Conservation (phyloP, 2,113 vertebrate genomes). For the Felis catus region DNA sequence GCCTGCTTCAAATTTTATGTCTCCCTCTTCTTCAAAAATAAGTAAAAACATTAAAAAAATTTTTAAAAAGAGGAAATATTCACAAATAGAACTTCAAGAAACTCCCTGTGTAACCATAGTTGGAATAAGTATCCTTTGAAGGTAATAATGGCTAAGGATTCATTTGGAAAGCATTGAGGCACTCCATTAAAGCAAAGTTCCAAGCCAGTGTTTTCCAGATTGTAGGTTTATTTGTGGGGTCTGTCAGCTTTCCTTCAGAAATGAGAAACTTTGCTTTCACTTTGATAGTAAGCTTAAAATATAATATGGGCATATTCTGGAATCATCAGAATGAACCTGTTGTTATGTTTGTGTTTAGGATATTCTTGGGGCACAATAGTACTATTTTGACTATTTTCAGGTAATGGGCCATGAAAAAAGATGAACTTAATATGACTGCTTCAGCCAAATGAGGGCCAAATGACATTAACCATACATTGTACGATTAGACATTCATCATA, state of each 20-base stretch:
- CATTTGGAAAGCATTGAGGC: neutral
- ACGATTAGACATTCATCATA: neutral
- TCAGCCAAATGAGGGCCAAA: neutral
- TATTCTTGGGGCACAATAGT: neutral
- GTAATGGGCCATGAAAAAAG: neutral
- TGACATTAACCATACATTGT: neutral
- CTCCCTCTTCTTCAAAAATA: no score
- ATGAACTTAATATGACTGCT: neutral
- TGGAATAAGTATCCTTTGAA: neutral
- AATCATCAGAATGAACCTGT: neutral
- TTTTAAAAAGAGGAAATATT: neutral
- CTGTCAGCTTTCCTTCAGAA: neutral
- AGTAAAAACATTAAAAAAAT: accelerated
- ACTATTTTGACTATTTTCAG: neutral
- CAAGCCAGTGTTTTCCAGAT: neutral
- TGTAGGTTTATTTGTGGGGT: neutral
- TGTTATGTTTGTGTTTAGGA: neutral
- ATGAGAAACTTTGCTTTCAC: neutral
- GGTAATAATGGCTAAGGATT: neutral
- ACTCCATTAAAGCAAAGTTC: neutral
- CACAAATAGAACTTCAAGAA: neutral
- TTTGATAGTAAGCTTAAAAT: neutral
- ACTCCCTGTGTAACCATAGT: neutral
- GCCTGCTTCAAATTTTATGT: no score
- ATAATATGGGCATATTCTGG: neutral